Evolutionary conservation across 2,888 invertebrate species (phyloP).

Genomic region (Pseudococcus viburni): DNA sequence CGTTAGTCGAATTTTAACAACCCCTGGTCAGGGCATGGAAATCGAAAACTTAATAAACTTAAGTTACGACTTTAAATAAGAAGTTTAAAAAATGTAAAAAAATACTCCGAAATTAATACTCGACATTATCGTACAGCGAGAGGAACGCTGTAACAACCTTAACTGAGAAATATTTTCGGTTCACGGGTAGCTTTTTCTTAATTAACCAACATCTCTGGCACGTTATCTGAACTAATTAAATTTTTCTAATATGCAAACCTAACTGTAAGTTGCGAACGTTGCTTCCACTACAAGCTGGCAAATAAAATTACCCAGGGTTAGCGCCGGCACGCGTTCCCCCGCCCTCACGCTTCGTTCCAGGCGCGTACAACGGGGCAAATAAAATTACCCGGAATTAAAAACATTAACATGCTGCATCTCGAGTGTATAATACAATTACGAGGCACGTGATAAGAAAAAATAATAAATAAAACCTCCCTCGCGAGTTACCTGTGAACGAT

Average conservation of each 20-base stretch:
- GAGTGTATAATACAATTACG: constrained; percentile 9
- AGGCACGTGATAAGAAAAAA: constrained; percentile 10
- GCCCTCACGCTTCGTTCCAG: not conserved
- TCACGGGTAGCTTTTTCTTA: not conserved
- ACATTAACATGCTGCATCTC: constrained; percentile 27
- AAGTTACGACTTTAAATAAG: not conserved
- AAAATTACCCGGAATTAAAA: constrained; percentile 24
- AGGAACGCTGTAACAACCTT: not conserved
- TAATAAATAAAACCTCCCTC: not conserved
- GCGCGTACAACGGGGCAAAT: not conserved
- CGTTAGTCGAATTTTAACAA: not conserved
- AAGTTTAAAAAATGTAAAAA: not conserved
- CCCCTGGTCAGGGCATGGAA: not conserved
- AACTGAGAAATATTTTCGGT: not conserved
- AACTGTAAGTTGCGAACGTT: not conserved
- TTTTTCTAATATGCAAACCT: constrained; percentile 3
- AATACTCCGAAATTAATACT: not conserved
- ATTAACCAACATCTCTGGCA: constrained; percentile 10
- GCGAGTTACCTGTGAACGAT: not conserved
- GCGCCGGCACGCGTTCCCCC: not conserved
- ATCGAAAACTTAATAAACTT: not conserved
- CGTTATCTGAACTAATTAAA: constrained; percentile 27
- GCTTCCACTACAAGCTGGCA: not conserved
- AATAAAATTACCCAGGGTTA: not conserved
- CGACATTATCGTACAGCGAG: not conserved